Base-by-base conservation (phyloP, 2,797 vertebrate species). In the Gymnocypris eckloni region DNA sequence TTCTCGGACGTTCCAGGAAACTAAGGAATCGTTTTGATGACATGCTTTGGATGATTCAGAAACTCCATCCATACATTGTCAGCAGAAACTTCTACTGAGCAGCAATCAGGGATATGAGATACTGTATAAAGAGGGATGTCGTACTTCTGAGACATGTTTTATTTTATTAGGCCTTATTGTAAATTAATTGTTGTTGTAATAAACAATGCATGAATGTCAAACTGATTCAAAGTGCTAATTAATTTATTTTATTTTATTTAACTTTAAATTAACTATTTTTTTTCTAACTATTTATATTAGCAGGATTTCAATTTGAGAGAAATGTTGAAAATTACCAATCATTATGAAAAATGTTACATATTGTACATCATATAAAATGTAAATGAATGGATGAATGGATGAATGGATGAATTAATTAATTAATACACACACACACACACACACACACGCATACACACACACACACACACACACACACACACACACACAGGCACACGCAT, bases 1-100 rank as follows among this genome's bases (percentile, higher is more conserved):
- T 69, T 84, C 54, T 59, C 1, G 7, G 82, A 73, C 12, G 56
- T 75, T 83, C 71, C 71, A 84, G 82, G 33, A 84, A 83, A 64
- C 41, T 13, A 10, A 64, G 25, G 69, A 73, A 22, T 16, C 18
- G 54, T 52, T 75, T 20, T 54, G 28, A 39, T 83, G 71, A 76
- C 43, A 22, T 11, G 45, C 61, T 77, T 25, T 67, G 33, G 33
- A 54, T 67, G 59, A 77, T 84, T 84, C 59, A 76, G 61, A 67
- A 84, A 77, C 61, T 48, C 72, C 71, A 25, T 83, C 59, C 20
- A n/a, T 73, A 64, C 71, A 52, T 76, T 64, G 56, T 77, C 72
- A 77, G 45, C 59, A 83, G 41, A 66, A 37, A 64, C 56, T 13
- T 83, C 41, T 2, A 9, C 10, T 59, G 56, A 25, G 11, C 10